Evolutionary conservation across 1,140 invertebrate genomes (phyloP), one percentile per base, ranked within the genome.

Genomic region (Acromyrmex echinatior): DNA sequence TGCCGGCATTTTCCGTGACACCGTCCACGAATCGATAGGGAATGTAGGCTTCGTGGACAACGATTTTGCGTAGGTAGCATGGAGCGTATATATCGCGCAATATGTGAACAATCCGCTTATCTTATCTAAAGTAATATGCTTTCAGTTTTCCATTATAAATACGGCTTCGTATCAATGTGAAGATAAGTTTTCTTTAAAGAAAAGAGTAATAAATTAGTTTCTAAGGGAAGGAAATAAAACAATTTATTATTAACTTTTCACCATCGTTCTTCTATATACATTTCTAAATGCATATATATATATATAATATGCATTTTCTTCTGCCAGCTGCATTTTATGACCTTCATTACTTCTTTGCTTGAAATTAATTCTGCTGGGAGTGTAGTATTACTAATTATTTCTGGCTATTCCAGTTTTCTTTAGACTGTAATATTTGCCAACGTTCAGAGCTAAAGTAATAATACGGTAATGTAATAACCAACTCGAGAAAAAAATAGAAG

Each of bases 11-110:
- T 86, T 89, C 87, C 73, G 60, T 79, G 45, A 86, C 82, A 79
- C 82, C 39, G 82, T 86, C 74, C 56, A 56, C 66, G 77, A 90
- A 90, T 90, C 87, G 84, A 90, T 90, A 86, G 39, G 56, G 62
- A 88, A 56, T 74, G 56, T 60, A 58, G 84, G 56, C 76, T 85
- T 14, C 51, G 21, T 79, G 82, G 25, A n/a, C 51, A 60, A 86
- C 62, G 51, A 78, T 86, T 88, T 86, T 66, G 76, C 87, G 39
- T 74, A 68, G 73, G 62, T 25, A 62, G 74, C 18, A 49, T 31
- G 16, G 74, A 39, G 49, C n/a, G 49, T 28, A 45, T 18, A 63
- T 74, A 51, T 84, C 70, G 51, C 16, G 18, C 70, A 76, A 51
- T n/a, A 62, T n/a, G 53, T 76, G 56, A 76, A 62, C 70, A 76